Conservation (phyloP, 2,113 vertebrate genomes). For the Hemibagrus wyckioides region DNA sequence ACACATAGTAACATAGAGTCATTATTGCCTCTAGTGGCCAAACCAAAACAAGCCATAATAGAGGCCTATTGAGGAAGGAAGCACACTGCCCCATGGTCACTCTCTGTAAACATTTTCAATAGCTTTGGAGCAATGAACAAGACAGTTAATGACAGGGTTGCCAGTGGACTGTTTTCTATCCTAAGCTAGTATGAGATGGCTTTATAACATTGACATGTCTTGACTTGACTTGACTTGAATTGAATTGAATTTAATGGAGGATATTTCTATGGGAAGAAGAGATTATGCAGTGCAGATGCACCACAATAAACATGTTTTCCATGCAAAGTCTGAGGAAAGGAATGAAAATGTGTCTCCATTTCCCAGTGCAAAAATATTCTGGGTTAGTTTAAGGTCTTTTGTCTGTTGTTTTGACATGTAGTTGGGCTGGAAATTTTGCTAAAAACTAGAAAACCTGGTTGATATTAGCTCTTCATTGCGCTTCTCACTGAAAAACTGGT, state of each 20-base stretch:
- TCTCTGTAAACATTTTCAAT: neutral
- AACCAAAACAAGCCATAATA: neutral
- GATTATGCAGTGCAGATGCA: neutral
- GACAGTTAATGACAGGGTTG: neutral
- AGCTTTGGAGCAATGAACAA: neutral
- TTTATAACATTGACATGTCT: neutral
- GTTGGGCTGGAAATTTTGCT: neutral
- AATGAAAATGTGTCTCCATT: neutral
- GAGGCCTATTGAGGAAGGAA: neutral
- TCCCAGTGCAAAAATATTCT: neutral
- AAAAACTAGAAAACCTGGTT: neutral
- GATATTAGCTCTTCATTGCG: neutral
- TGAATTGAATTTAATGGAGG: neutral
- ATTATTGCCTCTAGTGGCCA: neutral
- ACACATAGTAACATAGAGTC: neutral
- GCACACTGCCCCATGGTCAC: neutral
- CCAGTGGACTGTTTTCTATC: neutral
- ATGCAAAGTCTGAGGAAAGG: neutral
- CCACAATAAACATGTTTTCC: neutral
- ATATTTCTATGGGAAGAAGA: neutral
- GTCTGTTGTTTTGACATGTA: neutral
- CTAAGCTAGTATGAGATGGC: neutral
- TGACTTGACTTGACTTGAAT: no score
- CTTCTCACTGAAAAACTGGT: neutral
- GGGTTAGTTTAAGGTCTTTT: neutral